Percentiles rank a stretch among this genome's conserved stretches.
phyloP scores from a whole-genome alignment of 2,797 vertebrate genomes.

The Macroramphosus scolopax region DNA sequence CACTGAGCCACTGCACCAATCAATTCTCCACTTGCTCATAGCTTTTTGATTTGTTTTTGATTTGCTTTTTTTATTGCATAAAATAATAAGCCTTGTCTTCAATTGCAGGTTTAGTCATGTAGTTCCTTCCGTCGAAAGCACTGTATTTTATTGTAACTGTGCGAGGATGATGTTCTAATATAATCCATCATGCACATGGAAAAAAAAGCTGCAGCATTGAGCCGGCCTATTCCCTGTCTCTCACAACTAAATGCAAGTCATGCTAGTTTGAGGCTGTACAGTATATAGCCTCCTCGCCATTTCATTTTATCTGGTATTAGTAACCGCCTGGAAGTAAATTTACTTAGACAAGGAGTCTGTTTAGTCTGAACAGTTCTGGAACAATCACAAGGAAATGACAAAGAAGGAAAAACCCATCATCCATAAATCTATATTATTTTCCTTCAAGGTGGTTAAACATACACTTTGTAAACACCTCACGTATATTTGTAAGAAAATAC shows the following conservation, averaged over 20 bases:
- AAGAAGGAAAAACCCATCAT: too few relatives aligned
- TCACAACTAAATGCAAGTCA: slow-evolving; percentile 28
- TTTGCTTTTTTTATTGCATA: slow-evolving; percentile 2
- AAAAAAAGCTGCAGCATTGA: too few relatives aligned
- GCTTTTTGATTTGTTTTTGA: background rate
- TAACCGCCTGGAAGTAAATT: slow-evolving; percentile 26
- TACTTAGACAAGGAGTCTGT: slow-evolving; percentile 27
- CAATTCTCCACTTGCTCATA: background rate
- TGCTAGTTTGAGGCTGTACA: slow-evolving; percentile 32
- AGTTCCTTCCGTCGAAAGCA: too few relatives aligned
- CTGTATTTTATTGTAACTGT: slow-evolving; percentile 4
- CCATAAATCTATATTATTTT: slow-evolving; percentile 17
- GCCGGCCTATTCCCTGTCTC: slow-evolving; percentile 17
- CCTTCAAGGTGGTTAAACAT: slow-evolving; percentile 17
- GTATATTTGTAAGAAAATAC: too few relatives aligned
- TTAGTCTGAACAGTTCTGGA: slow-evolving; percentile 18
- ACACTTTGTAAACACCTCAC: too few relatives aligned
- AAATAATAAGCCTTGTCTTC: too few relatives aligned
- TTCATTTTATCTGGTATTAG: slow-evolving; percentile 24
- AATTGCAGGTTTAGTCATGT: background rate
- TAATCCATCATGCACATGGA: slow-evolving; percentile 28
- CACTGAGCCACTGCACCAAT: too few relatives aligned
- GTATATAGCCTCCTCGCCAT: background rate
- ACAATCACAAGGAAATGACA: slow-evolving; percentile 11
- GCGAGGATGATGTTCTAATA: slow-evolving; percentile 2